Base-by-base conservation (phyloP, 2,888 invertebrate species). In the Drosophila recens region DNA sequence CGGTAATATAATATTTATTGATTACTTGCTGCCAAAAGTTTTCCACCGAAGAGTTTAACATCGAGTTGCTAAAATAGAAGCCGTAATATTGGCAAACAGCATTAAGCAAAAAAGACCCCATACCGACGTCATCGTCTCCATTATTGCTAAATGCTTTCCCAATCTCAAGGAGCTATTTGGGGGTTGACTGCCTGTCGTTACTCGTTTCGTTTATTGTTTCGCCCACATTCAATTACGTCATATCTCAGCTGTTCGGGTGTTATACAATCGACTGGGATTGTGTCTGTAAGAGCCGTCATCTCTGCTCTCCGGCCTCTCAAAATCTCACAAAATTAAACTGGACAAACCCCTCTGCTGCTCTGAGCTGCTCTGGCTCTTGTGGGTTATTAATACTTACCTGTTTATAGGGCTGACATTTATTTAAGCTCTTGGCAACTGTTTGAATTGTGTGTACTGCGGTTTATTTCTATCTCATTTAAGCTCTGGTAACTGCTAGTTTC, bases 181-280 rank as follows among this genome's bases (percentile, higher is more conserved):
- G 53, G 27, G 34, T 54, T 59, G 49, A 23, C 46, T 59, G 54
- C 13, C 57, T 34, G 34, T 64, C 57, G 73, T 79, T 62, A 64
- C 11, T 64, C 64, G 46, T 27, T 13, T 64, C 64, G 46, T 27
- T 63, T 36, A 67, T 48, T 65, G 48, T 75, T 78, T 66, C 89
- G 90, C 90, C 90, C 88, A 86, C 88, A 75, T 73, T 62, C 72
- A 80, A 85, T 92, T 92, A 91, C 92, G 92, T 92, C 92, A 92
- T 91, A 85, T 82, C 90, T 91, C 92, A 92, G 92, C 92, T 92
- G 92, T 90, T 92, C 59, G 64, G 49, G 56, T 66, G 69, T 90
- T 87, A 84, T 78, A 90, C 89, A 90, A 89, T 67, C 73, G 72
- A 69, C 62, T 34, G 40, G 74, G 23, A 38, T 38, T 65, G 52